Evolutionary conservation across 2,797 vertebrate species (phyloP).

Genomic region (Premnoplex brunnescens): DNA sequence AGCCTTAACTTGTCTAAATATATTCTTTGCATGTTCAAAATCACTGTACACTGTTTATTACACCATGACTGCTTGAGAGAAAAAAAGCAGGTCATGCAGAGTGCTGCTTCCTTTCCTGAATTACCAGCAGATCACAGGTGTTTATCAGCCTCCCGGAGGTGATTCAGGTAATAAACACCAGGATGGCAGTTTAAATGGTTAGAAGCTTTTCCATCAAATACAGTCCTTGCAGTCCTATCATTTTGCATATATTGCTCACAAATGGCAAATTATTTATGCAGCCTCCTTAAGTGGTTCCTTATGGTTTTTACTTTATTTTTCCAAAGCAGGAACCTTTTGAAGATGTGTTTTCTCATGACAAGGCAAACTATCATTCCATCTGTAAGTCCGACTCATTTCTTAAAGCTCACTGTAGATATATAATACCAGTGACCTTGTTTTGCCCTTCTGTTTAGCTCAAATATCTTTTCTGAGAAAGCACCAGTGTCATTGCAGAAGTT

Average conservation of each 20-base stretch:
- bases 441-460: conserved; percentile 6
- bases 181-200: conserved; percentile 70
- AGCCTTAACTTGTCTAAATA: conserved; percentile 31
- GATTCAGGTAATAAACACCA: conserved; percentile 71
- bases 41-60: conserved; percentile 52
- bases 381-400: conserved; percentile 34
- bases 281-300: conserved; percentile 69
- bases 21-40: conserved; percentile 60
- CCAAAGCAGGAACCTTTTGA: conserved; percentile 68
- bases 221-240: conserved; percentile 66
- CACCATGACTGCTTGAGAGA: conserved; percentile 50
- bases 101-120: conserved; percentile 69
- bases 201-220: conserved; percentile 70
- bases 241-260: conserved; percentile 72
- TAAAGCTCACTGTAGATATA: background rate
- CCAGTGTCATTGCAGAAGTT: background rate
- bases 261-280: conserved; percentile 72
- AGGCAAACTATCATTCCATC: conserved; percentile 25
- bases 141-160: conserved; percentile 71
- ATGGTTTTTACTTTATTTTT: conserved; percentile 65
- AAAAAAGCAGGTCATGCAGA: conserved; percentile 59
- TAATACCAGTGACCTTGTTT: conserved; percentile 20
- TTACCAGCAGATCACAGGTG: conserved; percentile 78
- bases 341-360: conserved; percentile 55
- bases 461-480: background rate